These are phyloP conservation scores for Leucoraja ocellata DNA, from an alignment of 2,797 vertebrate genomes.

Conservation along the genomic window DNA sequence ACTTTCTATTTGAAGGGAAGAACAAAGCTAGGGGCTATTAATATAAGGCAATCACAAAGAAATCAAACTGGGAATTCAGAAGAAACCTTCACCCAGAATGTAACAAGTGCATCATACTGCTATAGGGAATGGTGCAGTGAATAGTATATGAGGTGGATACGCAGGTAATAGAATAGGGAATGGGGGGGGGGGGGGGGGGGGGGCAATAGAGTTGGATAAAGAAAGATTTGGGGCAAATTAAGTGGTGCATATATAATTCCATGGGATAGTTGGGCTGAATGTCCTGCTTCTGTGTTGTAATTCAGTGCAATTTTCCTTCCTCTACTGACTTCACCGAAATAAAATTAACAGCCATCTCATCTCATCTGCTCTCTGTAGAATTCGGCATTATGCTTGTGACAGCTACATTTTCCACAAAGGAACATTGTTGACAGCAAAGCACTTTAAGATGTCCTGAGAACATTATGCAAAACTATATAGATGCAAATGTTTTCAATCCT, in stretches of 20 bases:
- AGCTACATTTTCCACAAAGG: background rate
- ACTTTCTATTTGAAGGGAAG: too few relatives aligned
- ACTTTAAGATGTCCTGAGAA: conserved; percentile 3
- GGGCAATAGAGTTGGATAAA: too few relatives aligned
- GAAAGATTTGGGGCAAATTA: too few relatives aligned
- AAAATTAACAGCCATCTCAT: conserved; percentile 14
- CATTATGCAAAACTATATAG: conserved; percentile 29
- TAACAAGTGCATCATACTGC: too few relatives aligned
- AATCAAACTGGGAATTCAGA: too few relatives aligned
- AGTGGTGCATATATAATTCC: background rate
- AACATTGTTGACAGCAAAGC: background rate
- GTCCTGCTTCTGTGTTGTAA: background rate
- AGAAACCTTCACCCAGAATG: too few relatives aligned
- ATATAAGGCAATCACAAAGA: too few relatives aligned
- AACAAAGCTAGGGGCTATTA: too few relatives aligned
- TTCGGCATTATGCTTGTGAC: background rate
- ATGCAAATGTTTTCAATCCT: conserved; percentile 26
- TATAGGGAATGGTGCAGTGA: too few relatives aligned
- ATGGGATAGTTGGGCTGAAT: background rate
- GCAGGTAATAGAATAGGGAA: too few relatives aligned
- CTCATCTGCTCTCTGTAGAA: background rate
- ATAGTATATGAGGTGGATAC: too few relatives aligned
- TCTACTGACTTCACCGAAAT: background rate
- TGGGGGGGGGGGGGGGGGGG: too few relatives aligned
- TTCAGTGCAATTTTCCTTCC: background rate